Base-by-base conservation (phyloP, 2,888 invertebrate genomes). In the Branchipolynoe longqiensis region DNA sequence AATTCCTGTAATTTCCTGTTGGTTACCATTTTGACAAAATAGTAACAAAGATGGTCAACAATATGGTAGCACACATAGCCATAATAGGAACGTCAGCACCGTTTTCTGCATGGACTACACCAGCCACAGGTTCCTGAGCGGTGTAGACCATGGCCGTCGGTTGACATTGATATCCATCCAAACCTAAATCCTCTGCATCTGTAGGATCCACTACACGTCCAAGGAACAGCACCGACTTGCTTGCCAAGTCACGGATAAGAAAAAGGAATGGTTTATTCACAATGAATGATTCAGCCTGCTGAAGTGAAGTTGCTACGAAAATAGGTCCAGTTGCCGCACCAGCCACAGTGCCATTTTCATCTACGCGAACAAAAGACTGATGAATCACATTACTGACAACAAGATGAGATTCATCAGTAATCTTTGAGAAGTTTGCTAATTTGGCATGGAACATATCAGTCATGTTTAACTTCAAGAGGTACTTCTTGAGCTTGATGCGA, bases 181-280 rank as follows among this genome's bases (percentile, higher is more conserved):
- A 33, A 1, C 22, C 36, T 14, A 69, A 38, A 6, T 1, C 3
- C 14, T 1, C 36, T 1, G 33, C 36, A 33, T 69, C 69, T 33
- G 36, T 33, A 0, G 69, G 69, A n/a, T 69, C 58, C 0, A 56
- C 56, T 2, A 86, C 69, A 22, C 83, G 69, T n/a, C 87, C 87
- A 41, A 84, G 40, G 74, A 89, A 89, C 36, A 88, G 78, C 36
- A 87, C 73, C 14, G 81, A 48, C 14, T 82, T 73, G 33, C 84
- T 64, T 1, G 22, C 18, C 31, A 82, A 84, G 48, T 90, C 87
- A 28, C 85, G 82, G 81, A 93, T 92, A 62, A 91, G 87, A 87
- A 92, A 92, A 73, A 92, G 62, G 89, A 93, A 93, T 0, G 93
- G 92, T 58, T 90, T 91, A 69, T 93, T 89, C 0, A 90, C 92